Evolutionary conservation across 2,888 invertebrate genomes (phyloP).

Genomic region (Dione vanillae): DNA sequence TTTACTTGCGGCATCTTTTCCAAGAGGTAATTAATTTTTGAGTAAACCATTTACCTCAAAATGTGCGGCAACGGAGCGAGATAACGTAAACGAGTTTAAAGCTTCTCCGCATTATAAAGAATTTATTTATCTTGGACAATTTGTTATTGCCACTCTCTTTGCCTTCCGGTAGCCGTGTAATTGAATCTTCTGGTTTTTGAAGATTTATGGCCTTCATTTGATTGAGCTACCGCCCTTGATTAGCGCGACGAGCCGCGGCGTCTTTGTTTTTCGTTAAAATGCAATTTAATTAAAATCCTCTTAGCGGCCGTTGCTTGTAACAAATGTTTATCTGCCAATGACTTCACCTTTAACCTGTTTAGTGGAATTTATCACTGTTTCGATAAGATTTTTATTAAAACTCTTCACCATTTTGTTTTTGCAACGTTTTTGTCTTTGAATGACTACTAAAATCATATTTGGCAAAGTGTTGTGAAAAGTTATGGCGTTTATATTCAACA

Average conservation of each 20-base stretch:
- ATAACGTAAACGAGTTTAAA: conserved; percentile 62
- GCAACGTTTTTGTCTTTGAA: conserved; percentile 2
- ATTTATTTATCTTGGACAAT: conserved; percentile 82
- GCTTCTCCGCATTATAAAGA: conserved; percentile 74
- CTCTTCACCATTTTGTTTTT: not conserved
- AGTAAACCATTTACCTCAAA: conserved; percentile 59
- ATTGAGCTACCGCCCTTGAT: conserved; percentile 79
- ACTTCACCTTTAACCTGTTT: conserved; percentile 30
- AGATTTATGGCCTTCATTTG: conserved; percentile 73
- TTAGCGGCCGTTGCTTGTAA: conserved; percentile 42
- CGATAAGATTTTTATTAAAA: conserved; percentile 15
- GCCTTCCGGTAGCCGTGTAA: conserved; percentile 81
- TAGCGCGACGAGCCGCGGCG: conserved; percentile 58
- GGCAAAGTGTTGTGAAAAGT: conserved; percentile 26
- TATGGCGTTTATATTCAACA: conserved; percentile 30
- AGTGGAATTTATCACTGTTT: conserved; percentile 20
- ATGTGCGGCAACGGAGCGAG: conserved; percentile 32
- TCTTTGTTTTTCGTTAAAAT: conserved; percentile 53
- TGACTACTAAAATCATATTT: conserved; percentile 26
- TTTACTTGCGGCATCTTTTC: conserved; percentile 24
- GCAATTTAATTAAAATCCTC: conserved; percentile 53
- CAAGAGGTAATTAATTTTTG: conserved; percentile 39
- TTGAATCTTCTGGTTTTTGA: conserved; percentile 81
- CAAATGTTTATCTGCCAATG: conserved; percentile 44
- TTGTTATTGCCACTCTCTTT: conserved; percentile 80